Evolutionary conservation across 2,797 vertebrate genomes (phyloP).

Genomic region (Spinus pinus): DNA sequence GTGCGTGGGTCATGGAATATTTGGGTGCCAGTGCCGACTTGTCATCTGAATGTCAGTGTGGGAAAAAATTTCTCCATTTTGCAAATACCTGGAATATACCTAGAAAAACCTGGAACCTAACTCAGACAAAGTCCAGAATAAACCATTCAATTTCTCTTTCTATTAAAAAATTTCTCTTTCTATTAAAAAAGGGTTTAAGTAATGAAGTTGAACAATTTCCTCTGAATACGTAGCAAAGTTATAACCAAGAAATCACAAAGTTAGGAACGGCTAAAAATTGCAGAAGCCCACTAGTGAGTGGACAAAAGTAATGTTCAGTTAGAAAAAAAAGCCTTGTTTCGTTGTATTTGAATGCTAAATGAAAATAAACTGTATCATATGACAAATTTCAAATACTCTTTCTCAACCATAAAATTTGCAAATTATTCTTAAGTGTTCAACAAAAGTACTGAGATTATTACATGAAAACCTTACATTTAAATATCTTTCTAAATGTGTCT

Average conservation of each 20-base stretch:
- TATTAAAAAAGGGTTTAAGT: neutral
- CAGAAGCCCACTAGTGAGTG: neutral
- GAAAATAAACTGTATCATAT: neutral
- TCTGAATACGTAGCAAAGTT: neutral
- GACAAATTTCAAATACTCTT: neutral
- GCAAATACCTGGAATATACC: neutral
- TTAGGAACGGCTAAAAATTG: neutral
- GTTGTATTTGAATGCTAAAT: neutral
- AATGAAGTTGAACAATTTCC: neutral
- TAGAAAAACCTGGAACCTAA: neutral
- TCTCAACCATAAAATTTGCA: neutral
- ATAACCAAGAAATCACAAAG: neutral
- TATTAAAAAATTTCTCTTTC: neutral
- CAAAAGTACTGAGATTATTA: neutral
- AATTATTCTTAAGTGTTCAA: neutral
- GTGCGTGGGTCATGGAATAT: accelerated
- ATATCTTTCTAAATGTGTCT: neutral
- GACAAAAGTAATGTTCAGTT: neutral
- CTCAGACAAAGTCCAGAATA: neutral
- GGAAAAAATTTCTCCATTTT: neutral
- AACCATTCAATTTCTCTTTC: neutral
- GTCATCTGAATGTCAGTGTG: neutral
- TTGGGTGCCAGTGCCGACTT: neutral
- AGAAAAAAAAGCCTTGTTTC: neutral
- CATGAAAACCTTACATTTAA: neutral